Evolutionary conservation across 2,888 invertebrate genomes (phyloP), one percentile per base, ranked within the genome.

Genomic region (Amblyteles armatorius): DNA sequence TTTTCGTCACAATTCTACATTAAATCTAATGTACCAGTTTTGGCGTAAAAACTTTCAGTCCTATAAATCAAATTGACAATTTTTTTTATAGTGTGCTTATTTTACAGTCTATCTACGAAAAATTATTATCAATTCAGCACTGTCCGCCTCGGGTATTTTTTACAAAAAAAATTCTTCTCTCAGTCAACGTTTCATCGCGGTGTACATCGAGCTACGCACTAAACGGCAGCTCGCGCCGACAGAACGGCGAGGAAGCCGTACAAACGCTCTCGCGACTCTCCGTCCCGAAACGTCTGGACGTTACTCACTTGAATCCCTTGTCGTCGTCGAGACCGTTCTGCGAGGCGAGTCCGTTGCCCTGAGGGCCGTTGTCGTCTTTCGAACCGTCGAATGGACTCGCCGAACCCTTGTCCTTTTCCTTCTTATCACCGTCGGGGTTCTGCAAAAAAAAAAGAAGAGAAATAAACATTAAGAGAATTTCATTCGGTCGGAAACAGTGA

Each of bases 301-400:
- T 73, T 79, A 96, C 97, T 97, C 94, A 98, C 98, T 98, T 98
- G 94, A 97, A 98, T 89, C 97, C 97, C 95, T 97, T 98, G 91
- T 98, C 98, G 92, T 98, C 98, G 90, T 98, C 98, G 89, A 97
- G 95, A 88, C 96, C 96, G 94, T 97, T 97, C 93, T 95, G 95
- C 85, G 93, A 93, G 33, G 95, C 94, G 87, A 95, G 94, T 73
- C 95, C 95, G 89, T 95, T 95, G 83, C 94, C 94, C 88, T 95
- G 95, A 63, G 94, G 93, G 74, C 95, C 95, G 85, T 93, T 94
- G 81, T 95, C 95, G 90, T 95, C 95, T 88, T 96, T 95, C 76
- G 94, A 93, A 83, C 91, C 94, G 87, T 95, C 95, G 91, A 95
- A 95, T 36, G 95, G 95, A 74, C 95, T 95, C 72, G 94, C 91